phyloP scores from a whole-genome alignment of 2,113 vertebrate species.

The Passer domesticus region DNA sequence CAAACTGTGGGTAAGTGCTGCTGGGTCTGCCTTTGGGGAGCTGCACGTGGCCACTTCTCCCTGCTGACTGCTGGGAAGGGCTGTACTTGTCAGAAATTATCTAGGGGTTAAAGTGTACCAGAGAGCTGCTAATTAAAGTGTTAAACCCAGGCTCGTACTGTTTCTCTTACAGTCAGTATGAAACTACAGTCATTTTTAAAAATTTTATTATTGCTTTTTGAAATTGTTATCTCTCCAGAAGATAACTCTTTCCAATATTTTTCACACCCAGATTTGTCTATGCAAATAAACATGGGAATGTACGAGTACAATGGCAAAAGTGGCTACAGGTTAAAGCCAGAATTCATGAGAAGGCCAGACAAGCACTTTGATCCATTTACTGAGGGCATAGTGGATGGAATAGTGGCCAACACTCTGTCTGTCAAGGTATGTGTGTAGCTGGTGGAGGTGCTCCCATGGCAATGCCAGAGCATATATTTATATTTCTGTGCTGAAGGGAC shows the following conservation, averaged over 20 bases:
- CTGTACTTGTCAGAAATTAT: not conserved
- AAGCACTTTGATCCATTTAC: conserved; percentile 98
- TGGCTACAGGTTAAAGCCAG: conserved; percentile 93
- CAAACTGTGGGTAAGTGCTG: conserved; percentile 89
- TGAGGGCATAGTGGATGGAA: conserved; percentile 94
- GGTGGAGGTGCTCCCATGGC: not conserved
- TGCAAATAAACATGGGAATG: conserved; percentile 98
- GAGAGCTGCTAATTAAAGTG: not conserved
- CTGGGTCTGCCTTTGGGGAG: not conserved
- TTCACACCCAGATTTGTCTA: conserved; percentile 86
- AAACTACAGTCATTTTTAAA: not conserved
- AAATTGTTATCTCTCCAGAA: not conserved
- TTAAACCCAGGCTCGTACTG: not conserved
- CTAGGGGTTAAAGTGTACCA: not conserved
- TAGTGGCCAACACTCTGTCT: conserved; percentile 95
- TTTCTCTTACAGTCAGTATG: not conserved
- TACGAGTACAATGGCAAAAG: conserved; percentile 97
- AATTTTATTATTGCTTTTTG: not conserved
- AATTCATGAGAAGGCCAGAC: conserved; percentile 96
- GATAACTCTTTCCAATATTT: not conserved
- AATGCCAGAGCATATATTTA: not conserved
- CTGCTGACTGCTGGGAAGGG: not conserved
- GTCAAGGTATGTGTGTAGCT: conserved; percentile 83
- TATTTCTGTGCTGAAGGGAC: not conserved
- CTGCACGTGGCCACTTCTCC: not conserved